Percentiles rank a stretch among this genome's conserved stretches.
Conservation (phyloP, 2,888 invertebrate species). For the Deilephila elpenor region DNA sequence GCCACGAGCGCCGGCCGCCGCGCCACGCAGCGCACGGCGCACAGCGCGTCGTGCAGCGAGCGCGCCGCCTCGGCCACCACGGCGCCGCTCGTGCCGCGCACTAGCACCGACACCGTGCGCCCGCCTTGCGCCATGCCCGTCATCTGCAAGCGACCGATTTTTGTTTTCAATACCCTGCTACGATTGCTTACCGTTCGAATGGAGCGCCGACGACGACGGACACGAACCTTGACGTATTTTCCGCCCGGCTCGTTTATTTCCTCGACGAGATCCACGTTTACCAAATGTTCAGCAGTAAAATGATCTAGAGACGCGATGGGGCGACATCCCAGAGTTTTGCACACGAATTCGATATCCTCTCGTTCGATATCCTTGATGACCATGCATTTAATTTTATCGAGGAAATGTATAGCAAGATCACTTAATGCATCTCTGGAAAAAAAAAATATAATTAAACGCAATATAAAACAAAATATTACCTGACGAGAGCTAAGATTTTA, state of each 20-base stretch:
- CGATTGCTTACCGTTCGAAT: no score
- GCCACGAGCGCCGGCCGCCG: conserved; percentile 96
- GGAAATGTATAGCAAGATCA: conserved; percentile 98
- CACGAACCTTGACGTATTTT: conserved; percentile 93
- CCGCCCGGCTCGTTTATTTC: conserved; percentile 95
- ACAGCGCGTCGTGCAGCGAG: conserved; percentile 95
- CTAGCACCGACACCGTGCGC: conserved; percentile 95
- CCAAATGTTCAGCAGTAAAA: conserved; percentile 96
- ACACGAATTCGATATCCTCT: conserved; percentile 98
- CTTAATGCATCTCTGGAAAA: conserved; percentile 95
- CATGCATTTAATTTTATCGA: conserved; percentile 99
- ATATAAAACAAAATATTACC: conserved; percentile 2
- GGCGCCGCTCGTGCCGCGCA: conserved; percentile 93
- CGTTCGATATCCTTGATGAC: conserved; percentile 99
- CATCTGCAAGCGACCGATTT: conserved; percentile 78
- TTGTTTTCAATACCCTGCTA: not conserved
- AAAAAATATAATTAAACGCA: not conserved
- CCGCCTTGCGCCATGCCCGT: conserved; percentile 95
- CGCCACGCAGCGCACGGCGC: conserved; percentile 97
- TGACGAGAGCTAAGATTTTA: no score
- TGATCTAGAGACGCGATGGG: conserved; percentile 99
- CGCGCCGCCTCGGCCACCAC: conserved; percentile 96
- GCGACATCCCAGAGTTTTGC: conserved; percentile 96
- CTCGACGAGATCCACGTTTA: conserved; percentile 96
- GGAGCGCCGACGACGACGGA: no score